phyloP scores from a whole-genome alignment of 2,113 vertebrate genomes.

The Anthoscopus minutus region DNA sequence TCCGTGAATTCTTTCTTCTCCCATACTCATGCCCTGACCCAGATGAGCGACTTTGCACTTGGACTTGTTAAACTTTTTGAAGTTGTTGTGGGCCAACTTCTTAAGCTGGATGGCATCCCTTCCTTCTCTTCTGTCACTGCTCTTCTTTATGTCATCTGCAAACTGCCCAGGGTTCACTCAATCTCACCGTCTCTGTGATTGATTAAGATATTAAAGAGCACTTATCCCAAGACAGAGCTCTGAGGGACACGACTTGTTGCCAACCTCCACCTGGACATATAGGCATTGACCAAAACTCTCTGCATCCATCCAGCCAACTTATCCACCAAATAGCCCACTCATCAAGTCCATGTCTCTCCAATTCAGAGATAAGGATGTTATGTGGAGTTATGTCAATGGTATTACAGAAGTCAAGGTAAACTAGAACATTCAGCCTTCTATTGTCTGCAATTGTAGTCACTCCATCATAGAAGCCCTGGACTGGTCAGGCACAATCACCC shows the following conservation, averaged over 20 bases:
- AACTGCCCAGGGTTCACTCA: neutral
- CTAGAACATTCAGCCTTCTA: neutral
- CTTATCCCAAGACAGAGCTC: neutral
- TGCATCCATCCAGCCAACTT: neutral
- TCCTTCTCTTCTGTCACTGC: neutral
- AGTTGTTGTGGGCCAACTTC: neutral
- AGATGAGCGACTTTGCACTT: neutral
- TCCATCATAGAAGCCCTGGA: neutral
- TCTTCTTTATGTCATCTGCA: neutral
- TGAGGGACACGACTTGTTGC: no score
- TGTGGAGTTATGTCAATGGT: neutral
- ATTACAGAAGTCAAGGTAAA: neutral
- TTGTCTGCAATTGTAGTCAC: neutral
- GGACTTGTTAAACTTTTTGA: neutral
- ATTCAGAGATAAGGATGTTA: neutral
- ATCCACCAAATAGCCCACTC: neutral
- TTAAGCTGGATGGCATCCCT: neutral
- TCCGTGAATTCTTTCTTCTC: neutral
- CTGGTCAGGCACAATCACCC: neutral
- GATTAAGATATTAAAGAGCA: neutral
- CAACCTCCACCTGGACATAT: neutral
- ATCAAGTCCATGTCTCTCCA: neutral
- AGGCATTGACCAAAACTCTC: neutral
- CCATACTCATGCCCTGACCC: neutral
- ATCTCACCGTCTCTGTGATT: neutral